These are phyloP conservation scores for Thalassaphorura encarpata DNA, from an alignment of 1,140 invertebrate species.

Conservation along the genomic window DNA sequence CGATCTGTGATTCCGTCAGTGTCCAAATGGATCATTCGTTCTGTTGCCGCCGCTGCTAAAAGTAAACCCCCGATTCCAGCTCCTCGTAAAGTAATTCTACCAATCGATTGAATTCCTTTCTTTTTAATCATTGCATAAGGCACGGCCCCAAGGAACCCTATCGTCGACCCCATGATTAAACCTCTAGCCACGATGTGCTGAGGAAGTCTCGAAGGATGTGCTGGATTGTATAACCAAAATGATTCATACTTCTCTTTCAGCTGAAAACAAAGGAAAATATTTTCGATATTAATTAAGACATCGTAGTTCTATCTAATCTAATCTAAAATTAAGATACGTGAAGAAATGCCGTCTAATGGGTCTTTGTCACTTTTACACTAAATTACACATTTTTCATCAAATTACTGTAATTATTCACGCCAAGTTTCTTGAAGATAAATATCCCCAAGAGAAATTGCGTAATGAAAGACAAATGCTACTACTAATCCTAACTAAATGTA, in stretches of 20 bases:
- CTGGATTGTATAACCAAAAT: background rate
- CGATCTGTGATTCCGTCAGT: background rate
- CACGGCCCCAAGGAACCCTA: background rate
- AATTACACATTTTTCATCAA: too few species aligned
- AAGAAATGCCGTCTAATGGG: too few species aligned
- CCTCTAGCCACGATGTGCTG: slow-evolving; percentile 1
- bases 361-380: too few species aligned
- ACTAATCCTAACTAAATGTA: too few species aligned
- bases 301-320: background rate
- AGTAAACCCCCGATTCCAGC: background rate
- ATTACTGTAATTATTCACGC: too few species aligned
- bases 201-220: background rate
- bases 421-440: too few species aligned
- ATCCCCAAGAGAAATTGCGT: too few species aligned
- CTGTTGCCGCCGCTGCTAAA: background rate
- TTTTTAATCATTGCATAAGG: background rate
- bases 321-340: too few species aligned
- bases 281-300: background rate
- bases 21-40: background rate
- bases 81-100: background rate
- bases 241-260: slow-evolving; percentile 6
- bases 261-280: slow-evolving; percentile 1
- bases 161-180: background rate
- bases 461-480: too few species aligned
- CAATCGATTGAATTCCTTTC: background rate